Base-by-base conservation (phyloP, 1,140 invertebrate species). In the Drosophila lacteicornis region DNA sequence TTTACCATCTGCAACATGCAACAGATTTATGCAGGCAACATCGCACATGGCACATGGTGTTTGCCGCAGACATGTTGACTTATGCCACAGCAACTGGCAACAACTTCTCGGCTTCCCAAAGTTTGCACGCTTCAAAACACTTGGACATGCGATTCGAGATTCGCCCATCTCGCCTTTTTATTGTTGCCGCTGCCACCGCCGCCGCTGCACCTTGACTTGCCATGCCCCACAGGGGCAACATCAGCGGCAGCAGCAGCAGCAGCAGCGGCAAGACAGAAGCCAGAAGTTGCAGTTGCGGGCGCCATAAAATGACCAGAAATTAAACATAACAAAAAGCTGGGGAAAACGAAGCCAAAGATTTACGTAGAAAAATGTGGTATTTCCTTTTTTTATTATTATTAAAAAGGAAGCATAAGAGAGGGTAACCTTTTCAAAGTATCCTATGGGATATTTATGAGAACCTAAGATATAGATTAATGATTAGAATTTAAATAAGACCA, bases 11-110 rank as follows among this genome's bases (percentile, higher is more conserved):
- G 62, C 62, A 70, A 68, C 67, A 90, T 86, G 80, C 74, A 90
- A 82, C 82, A 85, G 84, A 88, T 88, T 88, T 88, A 88, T 88
- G 84, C 84, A 80, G 80, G 83, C 83, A 82, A 67, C 82, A 69
- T 50, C 66, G 73, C 15, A 53, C 77, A 81, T 38, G 58, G 57
- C 75, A 79, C 84, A 87, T 83, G 83, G 79, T 76, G 83, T 82
- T 69, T 69, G 57, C 56, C 30, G 75, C 74, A 76, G 75, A 78
- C 77, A 80, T 80, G 75, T 80, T 88, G 80, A 88, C 84, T 88
- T 88, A 80, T 88, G 80, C 83, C 66, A 59, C 68, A 51, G 38
- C 79, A 67, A 53, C 42, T 46, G 15, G 7, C 55, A 13, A 13
- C 66, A 62, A 47, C 65, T 67, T 57, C 53, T 61, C 65, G 62